Conservation (phyloP, 2,113 vertebrate species). For the Ptychochromis oligacanthus region DNA sequence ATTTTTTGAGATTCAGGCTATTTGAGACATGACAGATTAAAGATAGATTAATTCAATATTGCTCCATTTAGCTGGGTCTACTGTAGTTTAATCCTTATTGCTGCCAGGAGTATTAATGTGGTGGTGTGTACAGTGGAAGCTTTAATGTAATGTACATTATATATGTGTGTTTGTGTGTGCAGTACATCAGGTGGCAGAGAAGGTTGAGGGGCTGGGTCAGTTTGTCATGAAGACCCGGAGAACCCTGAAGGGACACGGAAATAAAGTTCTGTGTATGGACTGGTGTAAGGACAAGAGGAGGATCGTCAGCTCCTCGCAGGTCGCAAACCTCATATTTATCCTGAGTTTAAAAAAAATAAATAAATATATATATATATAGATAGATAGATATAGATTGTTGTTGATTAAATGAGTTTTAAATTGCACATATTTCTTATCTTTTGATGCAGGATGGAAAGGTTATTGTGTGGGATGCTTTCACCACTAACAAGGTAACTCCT, state of each 20-base stretch:
- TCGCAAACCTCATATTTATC: conserved; percentile 54
- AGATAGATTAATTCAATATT: conserved; percentile 20
- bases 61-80: conserved; percentile 6
- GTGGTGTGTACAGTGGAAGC: background rate
- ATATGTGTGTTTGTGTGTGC: conserved; percentile 37
- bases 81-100: conserved; percentile 37
- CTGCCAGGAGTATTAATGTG: conserved; percentile 12
- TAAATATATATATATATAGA: too few relatives aligned
- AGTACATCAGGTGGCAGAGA: conserved; percentile 99
- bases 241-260: conserved; percentile 96
- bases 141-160: conserved; percentile 15
- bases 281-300: conserved; percentile 98
- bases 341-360: background rate
- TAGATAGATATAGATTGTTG: too few relatives aligned
- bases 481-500: conserved; percentile 92
- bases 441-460: conserved; percentile 94
- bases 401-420: background rate
- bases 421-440: conserved; percentile 22
- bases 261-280: conserved; percentile 99
- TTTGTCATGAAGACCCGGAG: conserved; percentile 99
- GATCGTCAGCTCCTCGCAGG: conserved; percentile 99
- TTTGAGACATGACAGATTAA: background rate
- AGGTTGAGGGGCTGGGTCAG: conserved; percentile 93
- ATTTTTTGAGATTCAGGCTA: background rate
- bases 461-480: conserved; percentile 99